Conservation (phyloP, 1,140 invertebrate species). For the Pseudomyrmex gracilis region DNA sequence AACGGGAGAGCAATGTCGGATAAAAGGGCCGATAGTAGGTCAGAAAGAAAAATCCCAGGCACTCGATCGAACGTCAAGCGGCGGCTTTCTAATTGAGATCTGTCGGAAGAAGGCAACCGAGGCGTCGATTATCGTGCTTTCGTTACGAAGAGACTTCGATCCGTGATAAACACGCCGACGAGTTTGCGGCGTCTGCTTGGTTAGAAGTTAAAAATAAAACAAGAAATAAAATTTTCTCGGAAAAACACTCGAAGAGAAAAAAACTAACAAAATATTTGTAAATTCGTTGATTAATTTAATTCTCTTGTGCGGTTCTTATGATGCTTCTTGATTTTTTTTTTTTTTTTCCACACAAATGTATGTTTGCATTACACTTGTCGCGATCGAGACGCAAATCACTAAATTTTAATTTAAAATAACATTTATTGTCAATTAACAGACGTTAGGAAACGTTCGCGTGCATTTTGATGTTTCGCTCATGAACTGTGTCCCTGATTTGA, state of each 20-base stretch:
- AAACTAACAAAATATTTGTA: not conserved
- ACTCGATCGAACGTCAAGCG: slow-evolving; percentile 26
- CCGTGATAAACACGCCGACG: slow-evolving; percentile 1
- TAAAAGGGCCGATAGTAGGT: slow-evolving; percentile 46
- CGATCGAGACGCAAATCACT: not conserved
- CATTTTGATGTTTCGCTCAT: slow-evolving; percentile 34
- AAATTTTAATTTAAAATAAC: not conserved
- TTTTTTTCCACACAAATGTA: too few species aligned
- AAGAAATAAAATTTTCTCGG: not conserved
- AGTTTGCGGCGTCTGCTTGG: not conserved
- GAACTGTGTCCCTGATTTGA: slow-evolving; percentile 46
- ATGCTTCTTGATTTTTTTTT: too few species aligned
- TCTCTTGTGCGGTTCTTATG: too few species aligned
- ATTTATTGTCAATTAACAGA: slow-evolving; percentile 11
- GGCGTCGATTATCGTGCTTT: slow-evolving; percentile 49
- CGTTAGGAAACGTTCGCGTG: slow-evolving; percentile 32
- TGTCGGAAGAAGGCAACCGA: slow-evolving; percentile 75
- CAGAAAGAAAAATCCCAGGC: slow-evolving; percentile 53
- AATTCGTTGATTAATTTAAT: too few species aligned
- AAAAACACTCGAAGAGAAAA: not conserved
- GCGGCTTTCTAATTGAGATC: slow-evolving; percentile 78
- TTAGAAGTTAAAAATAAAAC: not conserved
- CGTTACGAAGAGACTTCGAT: slow-evolving; percentile 37
- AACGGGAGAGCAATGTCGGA: not conserved
- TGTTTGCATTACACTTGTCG: not conserved